phyloP scores from a whole-genome alignment of 1,140 invertebrate genomes.

The Bradynema listronoti region DNA sequence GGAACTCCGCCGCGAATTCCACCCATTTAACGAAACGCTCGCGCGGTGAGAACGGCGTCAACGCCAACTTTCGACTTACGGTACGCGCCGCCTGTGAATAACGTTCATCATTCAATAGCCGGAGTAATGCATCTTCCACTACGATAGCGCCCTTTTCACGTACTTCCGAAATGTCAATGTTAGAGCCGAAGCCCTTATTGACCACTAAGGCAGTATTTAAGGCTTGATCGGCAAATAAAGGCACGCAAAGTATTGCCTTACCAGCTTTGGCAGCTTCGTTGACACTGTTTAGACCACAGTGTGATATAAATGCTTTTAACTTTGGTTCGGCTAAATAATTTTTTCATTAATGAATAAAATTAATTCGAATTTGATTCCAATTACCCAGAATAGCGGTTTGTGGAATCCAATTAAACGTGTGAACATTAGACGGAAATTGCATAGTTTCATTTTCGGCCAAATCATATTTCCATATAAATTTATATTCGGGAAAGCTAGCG shows the following conservation, averaged over 20 bases:
- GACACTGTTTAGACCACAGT: slow-evolving; percentile 66
- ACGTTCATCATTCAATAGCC: not conserved
- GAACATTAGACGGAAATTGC: slow-evolving; percentile 19
- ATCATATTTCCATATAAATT: slow-evolving; percentile 35
- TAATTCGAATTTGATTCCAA: slow-evolving; percentile 1
- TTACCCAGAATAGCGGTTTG: slow-evolving; percentile 26
- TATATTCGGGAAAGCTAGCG: slow-evolving; percentile 24
- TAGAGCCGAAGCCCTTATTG: slow-evolving; percentile 45
- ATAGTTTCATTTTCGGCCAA: slow-evolving; percentile 16
- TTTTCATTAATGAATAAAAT: slow-evolving; percentile 12
- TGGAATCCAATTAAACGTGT: slow-evolving; percentile 19
- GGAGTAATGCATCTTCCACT: too few species aligned
- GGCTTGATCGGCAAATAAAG: slow-evolving; percentile 66
- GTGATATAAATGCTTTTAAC: slow-evolving; percentile 65
- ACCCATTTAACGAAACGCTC: slow-evolving; percentile 26
- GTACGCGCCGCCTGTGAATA: not conserved
- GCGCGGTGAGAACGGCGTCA: slow-evolving; percentile 11
- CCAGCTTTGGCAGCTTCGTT: slow-evolving; percentile 66
- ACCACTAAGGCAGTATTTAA: slow-evolving; percentile 58
- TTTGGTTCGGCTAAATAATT: slow-evolving; percentile 65
- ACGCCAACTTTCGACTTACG: slow-evolving; percentile 2
- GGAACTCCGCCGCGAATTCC: slow-evolving; percentile 26
- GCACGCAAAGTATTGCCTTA: slow-evolving; percentile 66
- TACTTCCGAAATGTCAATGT: slow-evolving; percentile 36
- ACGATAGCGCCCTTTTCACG: too few species aligned